A percentile compares a stretch with the other conserved stretches of the same genome.
Evolutionary conservation across 2,113 vertebrate species (phyloP).

Genomic region (Chloropsis cyanopogon): DNA sequence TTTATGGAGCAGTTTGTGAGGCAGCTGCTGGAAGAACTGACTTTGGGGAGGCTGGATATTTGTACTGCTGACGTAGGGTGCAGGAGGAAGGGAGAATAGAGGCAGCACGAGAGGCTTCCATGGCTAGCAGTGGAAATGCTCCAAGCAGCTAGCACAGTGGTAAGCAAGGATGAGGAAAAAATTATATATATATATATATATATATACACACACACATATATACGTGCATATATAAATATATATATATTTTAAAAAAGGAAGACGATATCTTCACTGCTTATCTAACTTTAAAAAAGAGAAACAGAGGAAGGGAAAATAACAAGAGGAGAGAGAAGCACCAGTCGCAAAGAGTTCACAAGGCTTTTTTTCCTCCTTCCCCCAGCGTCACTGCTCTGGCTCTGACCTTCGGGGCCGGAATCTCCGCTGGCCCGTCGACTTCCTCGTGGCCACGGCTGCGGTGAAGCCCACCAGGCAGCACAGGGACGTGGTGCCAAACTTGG

Average conservation of each 20-base stretch:
- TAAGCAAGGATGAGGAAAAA: not conserved
- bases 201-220: not conserved
- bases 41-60: slow-evolving; percentile 10
- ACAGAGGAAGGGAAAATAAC: slow-evolving; percentile 4
- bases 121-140: slow-evolving; percentile 32
- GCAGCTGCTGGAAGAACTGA: slow-evolving; percentile 31
- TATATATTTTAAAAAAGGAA: not conserved
- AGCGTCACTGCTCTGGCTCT: slow-evolving; percentile 88
- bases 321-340: slow-evolving; percentile 40
- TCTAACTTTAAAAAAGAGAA: not conserved
- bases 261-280: slow-evolving; percentile 30
- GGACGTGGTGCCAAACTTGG: slow-evolving; percentile 79
- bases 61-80: slow-evolving; percentile 17
- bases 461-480: slow-evolving; percentile 93
- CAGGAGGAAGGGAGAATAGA: slow-evolving; percentile 31
- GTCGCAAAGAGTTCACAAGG: slow-evolving; percentile 14
- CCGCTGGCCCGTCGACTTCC: slow-evolving; percentile 80
- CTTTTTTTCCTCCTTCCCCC: slow-evolving; percentile 60
- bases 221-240: not conserved
- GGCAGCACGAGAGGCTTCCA: slow-evolving; percentile 12
- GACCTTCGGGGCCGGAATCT: slow-evolving; percentile 94
- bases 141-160: not conserved
- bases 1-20: not conserved
- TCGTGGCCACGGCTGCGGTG: slow-evolving; percentile 86
- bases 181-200: not conserved